Evolutionary conservation across 2,113 vertebrate species (phyloP), one percentile per base, ranked within the genome.

Genomic region (Promerops cafer): DNA sequence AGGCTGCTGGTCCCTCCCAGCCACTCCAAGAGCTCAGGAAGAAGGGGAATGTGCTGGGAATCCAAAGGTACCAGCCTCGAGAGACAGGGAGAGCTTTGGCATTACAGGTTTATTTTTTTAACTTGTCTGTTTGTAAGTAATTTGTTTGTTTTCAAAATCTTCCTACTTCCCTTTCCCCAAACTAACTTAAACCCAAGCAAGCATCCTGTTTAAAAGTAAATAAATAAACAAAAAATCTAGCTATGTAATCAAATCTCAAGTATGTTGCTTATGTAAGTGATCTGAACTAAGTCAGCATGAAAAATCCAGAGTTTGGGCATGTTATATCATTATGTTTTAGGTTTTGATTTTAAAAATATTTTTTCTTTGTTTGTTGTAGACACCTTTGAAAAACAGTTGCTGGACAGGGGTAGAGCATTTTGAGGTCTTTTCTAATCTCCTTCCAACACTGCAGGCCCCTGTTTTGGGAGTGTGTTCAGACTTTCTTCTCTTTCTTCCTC

Each of bases 181-280:
- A 92, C 83, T 83, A 92, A 96, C 69, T 89, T 92, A 93, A 95
- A 97, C 91, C 64, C 56, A 90, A 89, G 90, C 64, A 90, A 96
- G 94, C 94, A 97, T 97, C 96, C 96, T 97, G 96, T 97, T 97
- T 97, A 94, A 92, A 94, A 95, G 96, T 96, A 97, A 97, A 97
- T 93, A 97, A 97, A 97, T 95, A 97, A 96, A 96, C 95, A 95
- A 77, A 90, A 40, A 70, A 59, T 82, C 56, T 89, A 87, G 80
- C 89, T 91, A 96, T 97, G 95, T 97, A 96, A 96, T 96, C 93
- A 96, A 89, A 94, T 94, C 80, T 95, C 89, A 96, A 97, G 96
- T 91, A 64, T 49, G 37, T 72, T 89, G 70, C 87, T 95, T 89
- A 87, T 91, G 66, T 89, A 96, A 95, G 77, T 78, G 87, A 82